Conservation (phyloP, 1,140 invertebrate species). For the Meloidogyne hapla region DNA sequence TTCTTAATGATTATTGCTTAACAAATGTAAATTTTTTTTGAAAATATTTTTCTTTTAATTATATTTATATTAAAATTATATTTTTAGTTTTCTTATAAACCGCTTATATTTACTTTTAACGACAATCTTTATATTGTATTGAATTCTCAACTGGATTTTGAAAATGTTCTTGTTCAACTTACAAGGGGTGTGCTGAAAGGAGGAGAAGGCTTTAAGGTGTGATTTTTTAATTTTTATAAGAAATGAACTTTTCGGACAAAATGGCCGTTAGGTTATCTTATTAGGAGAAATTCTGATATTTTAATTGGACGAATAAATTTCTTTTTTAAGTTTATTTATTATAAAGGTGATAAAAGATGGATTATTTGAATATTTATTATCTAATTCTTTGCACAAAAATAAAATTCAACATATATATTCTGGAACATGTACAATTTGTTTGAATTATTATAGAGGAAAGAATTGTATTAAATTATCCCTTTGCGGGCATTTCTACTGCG, state of each 20-base stretch:
- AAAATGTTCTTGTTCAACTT: background rate
- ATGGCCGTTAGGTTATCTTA: no score
- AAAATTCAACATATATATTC: background rate
- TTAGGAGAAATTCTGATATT: no score
- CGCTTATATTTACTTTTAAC: background rate
- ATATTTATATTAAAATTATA: background rate
- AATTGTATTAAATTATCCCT: constrained; percentile 1
- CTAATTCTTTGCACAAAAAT: background rate
- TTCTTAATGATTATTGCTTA: background rate
- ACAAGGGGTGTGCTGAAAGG: background rate
- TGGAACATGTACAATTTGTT: background rate
- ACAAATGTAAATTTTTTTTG: background rate
- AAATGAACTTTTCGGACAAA: no score
- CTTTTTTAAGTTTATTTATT: background rate
- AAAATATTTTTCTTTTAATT: background rate
- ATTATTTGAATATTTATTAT: constrained; percentile 4
- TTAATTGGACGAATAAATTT: no score
- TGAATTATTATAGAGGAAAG: background rate
- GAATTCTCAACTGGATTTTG: background rate
- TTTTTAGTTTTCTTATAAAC: background rate
- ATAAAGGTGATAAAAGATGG: background rate
- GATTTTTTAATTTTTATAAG: no score
- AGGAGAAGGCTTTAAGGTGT: no score
- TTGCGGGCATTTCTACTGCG: background rate
- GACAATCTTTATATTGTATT: background rate